These are phyloP conservation scores for Monomorium pharaonis DNA, from an alignment of 1,140 invertebrate species.

Conservation along the genomic window DNA sequence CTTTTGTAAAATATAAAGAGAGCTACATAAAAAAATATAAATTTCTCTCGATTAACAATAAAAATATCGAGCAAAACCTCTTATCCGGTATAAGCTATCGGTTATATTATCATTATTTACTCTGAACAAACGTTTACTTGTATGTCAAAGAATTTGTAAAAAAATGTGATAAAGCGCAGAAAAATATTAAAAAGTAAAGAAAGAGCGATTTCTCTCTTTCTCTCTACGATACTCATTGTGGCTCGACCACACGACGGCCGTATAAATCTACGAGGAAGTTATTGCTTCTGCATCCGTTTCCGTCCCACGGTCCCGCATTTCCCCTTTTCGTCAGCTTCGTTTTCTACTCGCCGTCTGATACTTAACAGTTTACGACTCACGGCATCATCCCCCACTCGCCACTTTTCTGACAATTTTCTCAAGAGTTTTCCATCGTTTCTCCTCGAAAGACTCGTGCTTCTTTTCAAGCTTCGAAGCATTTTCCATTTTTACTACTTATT, in stretches of 20 bases:
- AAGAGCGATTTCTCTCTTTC: no score
- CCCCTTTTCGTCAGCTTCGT: conserved; percentile 61
- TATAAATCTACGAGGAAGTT: conserved; percentile 71
- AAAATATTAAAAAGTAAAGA: conserved; percentile 42
- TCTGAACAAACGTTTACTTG: not conserved
- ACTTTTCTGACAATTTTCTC: conserved; percentile 42
- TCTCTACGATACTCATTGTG: conserved; percentile 32
- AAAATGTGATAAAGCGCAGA: not conserved
- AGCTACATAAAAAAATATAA: not conserved
- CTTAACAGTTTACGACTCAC: conserved; percentile 82
- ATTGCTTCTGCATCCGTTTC: conserved; percentile 81
- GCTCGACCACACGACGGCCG: conserved; percentile 55
- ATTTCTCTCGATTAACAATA: not conserved
- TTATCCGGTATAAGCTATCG: not conserved
- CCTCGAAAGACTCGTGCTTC: not conserved
- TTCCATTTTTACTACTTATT: not conserved
- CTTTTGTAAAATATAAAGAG: not conserved
- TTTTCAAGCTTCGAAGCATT: not conserved
- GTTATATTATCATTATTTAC: not conserved
- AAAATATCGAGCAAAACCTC: not conserved
- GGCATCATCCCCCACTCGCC: conserved; percentile 67
- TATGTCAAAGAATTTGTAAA: not conserved
- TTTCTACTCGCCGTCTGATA: conserved; percentile 69
- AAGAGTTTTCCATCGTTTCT: conserved; percentile 53
- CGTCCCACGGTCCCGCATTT: conserved; percentile 78